These are phyloP conservation scores for Propsilocerus akamusi DNA, from an alignment of 1,140 invertebrate genomes.

Conservation along the genomic window DNA sequence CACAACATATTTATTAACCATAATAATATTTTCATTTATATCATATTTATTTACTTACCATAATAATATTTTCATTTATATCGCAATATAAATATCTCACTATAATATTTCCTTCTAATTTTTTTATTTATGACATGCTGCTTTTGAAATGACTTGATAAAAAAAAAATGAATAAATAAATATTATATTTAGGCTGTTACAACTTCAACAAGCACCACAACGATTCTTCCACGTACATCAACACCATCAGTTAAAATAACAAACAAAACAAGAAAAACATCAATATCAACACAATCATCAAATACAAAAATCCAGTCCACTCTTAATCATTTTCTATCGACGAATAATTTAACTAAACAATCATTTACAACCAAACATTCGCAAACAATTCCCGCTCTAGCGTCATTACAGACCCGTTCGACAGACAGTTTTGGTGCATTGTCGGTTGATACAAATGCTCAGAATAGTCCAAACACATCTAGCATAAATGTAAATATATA, in stretches of 20 bases:
- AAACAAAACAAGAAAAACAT: slow-evolving; percentile 1
- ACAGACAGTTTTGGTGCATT: too few species aligned
- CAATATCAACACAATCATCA: slow-evolving; percentile 2
- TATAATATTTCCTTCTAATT: too few species aligned
- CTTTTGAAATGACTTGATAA: too few species aligned
- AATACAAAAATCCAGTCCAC: neutral
- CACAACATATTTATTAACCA: too few species aligned
- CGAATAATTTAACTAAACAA: neutral
- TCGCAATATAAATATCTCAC: too few species aligned
- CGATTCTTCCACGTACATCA: neutral
- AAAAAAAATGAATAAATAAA: too few species aligned
- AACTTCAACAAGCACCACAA: neutral
- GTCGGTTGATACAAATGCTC: neutral
- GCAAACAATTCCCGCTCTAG: neutral
- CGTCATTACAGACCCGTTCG: too few species aligned
- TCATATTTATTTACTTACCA: too few species aligned
- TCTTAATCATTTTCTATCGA: neutral
- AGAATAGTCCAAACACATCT: neutral
- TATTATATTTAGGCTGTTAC: neutral
- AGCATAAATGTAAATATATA: neutral
- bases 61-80: too few species aligned
- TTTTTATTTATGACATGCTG: too few species aligned
- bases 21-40: too few species aligned
- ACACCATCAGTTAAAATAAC: neutral
- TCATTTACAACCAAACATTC: neutral